A percentile compares a stretch with the other conserved stretches of the same genome.
These are phyloP conservation scores for Epinephelus awoara DNA, from an alignment of 2,797 vertebrate genomes.

Conservation along the genomic window DNA sequence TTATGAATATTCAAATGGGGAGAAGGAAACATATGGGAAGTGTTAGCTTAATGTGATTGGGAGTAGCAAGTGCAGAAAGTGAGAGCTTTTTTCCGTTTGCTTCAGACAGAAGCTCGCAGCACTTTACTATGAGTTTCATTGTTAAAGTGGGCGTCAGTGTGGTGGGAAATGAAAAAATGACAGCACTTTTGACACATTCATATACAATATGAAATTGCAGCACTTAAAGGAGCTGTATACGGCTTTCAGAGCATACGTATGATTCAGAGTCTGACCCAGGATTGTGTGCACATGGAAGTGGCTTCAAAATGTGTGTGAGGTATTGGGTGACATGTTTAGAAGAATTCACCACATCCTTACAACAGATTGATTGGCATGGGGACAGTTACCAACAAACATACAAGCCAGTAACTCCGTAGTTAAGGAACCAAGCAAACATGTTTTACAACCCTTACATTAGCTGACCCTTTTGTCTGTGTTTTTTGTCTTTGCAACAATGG, in stretches of 20 bases:
- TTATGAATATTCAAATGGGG: constrained; percentile 37
- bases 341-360: constrained; percentile 7
- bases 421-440: constrained; percentile 22
- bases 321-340: not conserved
- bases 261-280: too few species aligned
- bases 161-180: not conserved
- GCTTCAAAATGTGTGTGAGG: not conserved
- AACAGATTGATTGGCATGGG: constrained; percentile 53
- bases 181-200: not conserved
- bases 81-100: not conserved
- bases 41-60: constrained; percentile 22
- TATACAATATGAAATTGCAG: not conserved
- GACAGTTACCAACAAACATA: constrained; percentile 73
- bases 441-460: constrained; percentile 15
- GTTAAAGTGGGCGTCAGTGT: not conserved
- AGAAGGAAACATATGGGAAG: constrained; percentile 32
- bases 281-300: too few species aligned
- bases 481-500: not conserved
- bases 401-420: constrained; percentile 15
- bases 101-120: constrained; percentile 4
- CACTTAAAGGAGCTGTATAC: too few species aligned
- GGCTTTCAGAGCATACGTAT: too few species aligned
- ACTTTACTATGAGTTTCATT: not conserved
- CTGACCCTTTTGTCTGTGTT: not conserved
- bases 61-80: constrained; percentile 5